A percentile compares a stretch with the other conserved stretches of the same genome.
phyloP scores from a whole-genome alignment of 2,113 vertebrate species.

The Condylura cristata region DNA sequence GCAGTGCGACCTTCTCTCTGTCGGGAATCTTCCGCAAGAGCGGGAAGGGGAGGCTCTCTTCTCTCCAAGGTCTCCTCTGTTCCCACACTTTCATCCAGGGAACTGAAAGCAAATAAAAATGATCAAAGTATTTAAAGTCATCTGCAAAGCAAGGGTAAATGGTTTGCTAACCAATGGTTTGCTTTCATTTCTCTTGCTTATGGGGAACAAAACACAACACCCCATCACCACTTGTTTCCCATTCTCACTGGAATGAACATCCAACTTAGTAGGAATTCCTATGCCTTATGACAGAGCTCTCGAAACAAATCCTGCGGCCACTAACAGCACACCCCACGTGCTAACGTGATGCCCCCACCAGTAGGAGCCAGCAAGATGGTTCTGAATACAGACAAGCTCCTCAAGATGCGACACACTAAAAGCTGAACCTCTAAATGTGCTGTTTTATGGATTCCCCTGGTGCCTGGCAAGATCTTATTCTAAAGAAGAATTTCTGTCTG shows the following conservation, averaged over 20 bases:
- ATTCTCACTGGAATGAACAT: background rate
- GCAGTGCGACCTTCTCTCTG: constrained; percentile 33
- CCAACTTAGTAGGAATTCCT: background rate
- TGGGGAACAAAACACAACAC: background rate
- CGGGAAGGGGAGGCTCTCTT: constrained; percentile 36
- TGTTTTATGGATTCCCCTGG: background rate
- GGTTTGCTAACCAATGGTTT: background rate
- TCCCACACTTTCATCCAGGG: constrained; percentile 82
- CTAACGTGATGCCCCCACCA: background rate
- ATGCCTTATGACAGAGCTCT: background rate
- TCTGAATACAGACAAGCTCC: background rate
- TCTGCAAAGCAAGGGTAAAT: background rate
- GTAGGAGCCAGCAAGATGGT: background rate
- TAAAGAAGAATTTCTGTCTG: background rate
- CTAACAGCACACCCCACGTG: background rate
- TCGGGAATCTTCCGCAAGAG: constrained; percentile 4
- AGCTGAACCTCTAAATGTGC: background rate
- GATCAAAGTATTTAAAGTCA: background rate
- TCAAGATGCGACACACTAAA: background rate
- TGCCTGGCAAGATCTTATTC: background rate
- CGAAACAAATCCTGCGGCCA: background rate
- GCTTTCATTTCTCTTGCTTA: background rate
- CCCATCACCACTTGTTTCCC: background rate
- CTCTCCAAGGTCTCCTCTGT: constrained; percentile 80
- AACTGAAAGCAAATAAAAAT: constrained; percentile 76